Base-by-base conservation (phyloP, 2,113 vertebrate genomes). In the Cheilinus undulatus region DNA sequence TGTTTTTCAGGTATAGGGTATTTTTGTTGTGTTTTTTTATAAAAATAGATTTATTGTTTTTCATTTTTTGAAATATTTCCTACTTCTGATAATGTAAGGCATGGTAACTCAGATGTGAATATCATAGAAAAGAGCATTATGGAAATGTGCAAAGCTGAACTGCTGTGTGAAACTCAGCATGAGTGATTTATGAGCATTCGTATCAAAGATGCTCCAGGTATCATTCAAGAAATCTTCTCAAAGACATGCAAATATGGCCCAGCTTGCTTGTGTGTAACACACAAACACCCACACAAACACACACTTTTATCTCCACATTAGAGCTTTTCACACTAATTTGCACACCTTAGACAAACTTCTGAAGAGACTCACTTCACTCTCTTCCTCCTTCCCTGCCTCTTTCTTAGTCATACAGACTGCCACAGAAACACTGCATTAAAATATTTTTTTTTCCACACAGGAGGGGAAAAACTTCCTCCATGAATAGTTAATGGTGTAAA, bases 191-290 rank as follows among this genome's bases (percentile, higher is more conserved):
- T 56, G 38, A 58, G 63, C 73, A 69, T 12, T 36, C 27, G 15
- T 38, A 54, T 74, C 54, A 81, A 78, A 85, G 60, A 34, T 80
- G 10, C 26, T 72, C 27, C 56, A 61, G 43, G 38, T 77, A 84
- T 74, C 78, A 61, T 36, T 76, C 72, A 72, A 82, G 40, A 74
- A 32, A 54, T 43, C 22, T 69, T 73, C 76, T 70, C 58, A 77
- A 69, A 69, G 27, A 40, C 57, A 72, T 60, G 73, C 69, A 77
- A 64, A 78, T 73, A 43, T 22, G 24, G 40, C 43, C 10, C 57
- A 24, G 36, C 17, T 17, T 42, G 40, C 14, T 42, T 42, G 40
- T 42, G 40, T 42, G 40, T 42, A 42, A 77, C 48, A 22, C 24
- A 10, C 0, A 20, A 26, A 63, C 19, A 30, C 26, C 7, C 50